A percentile compares a stretch with the other conserved stretches of the same genome.
Conservation (phyloP, 2,888 invertebrate species). For the Xanthia icteritia region DNA sequence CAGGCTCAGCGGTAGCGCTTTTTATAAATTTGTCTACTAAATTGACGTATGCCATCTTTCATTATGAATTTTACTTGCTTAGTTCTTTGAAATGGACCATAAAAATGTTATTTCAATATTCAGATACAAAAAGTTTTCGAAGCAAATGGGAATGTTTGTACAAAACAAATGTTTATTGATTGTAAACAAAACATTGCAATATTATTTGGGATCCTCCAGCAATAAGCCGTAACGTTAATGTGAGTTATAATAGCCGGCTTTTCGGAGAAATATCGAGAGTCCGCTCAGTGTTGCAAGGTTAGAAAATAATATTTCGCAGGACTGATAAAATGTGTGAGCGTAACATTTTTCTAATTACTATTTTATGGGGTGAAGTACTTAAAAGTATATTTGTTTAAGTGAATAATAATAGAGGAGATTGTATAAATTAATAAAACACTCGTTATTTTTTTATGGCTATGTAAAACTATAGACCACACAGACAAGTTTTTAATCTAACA, state of each 20-base stretch:
- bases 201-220: constrained; percentile 46
- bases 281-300: constrained; percentile 48
- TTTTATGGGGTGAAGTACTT: background rate
- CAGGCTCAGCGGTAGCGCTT: no score
- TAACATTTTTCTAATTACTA: background rate
- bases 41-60: background rate
- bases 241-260: constrained; percentile 76
- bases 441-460: background rate
- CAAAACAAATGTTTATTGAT: constrained; percentile 45
- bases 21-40: background rate
- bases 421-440: background rate
- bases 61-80: background rate
- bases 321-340: background rate
- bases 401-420: background rate
- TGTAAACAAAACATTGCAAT: constrained; percentile 44
- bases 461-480: background rate
- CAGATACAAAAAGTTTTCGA: constrained; percentile 19
- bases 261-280: constrained; percentile 72
- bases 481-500: constrained; percentile 5
- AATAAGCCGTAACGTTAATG: constrained; percentile 50
- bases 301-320: constrained; percentile 7
- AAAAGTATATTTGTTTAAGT: background rate
- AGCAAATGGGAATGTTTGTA: constrained; percentile 29
- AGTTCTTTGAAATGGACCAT: background rate
- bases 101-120: constrained; percentile 19